Evolutionary conservation across 2,113 vertebrate genomes (phyloP).

Genomic region (Rutilus rutilus): DNA sequence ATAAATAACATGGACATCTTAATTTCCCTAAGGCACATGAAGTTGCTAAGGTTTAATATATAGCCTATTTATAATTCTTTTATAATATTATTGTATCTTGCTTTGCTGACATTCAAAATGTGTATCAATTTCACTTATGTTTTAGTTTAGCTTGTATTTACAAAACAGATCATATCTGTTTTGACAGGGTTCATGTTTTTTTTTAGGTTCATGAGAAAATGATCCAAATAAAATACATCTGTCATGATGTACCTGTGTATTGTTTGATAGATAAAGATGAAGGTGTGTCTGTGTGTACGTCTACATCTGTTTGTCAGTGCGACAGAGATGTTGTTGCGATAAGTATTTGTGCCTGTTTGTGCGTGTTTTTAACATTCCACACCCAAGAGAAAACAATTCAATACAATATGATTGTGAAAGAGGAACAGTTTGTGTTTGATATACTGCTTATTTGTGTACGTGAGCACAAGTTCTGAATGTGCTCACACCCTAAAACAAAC

Average conservation of each 20-base stretch:
- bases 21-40: background rate
- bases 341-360: slow-evolving; percentile 5
- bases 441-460: background rate
- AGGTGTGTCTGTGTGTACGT: background rate
- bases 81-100: background rate
- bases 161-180: background rate
- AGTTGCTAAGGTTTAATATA: background rate
- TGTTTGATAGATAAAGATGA: background rate
- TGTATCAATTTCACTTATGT: background rate
- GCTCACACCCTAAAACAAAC: slow-evolving; percentile 3
- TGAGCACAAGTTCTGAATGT: background rate
- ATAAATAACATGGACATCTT: background rate
- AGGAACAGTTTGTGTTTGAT: background rate
- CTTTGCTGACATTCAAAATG: background rate
- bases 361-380: background rate
- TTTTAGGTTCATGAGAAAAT: background rate
- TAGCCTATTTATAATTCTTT: no score
- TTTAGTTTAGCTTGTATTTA: background rate
- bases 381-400: background rate
- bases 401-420: slow-evolving; percentile 21
- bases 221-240: background rate
- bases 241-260: background rate
- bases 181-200: background rate
- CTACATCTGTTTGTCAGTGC: background rate
- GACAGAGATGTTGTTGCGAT: background rate